Evolutionary conservation across 2,888 invertebrate species (phyloP), one percentile per base, ranked within the genome.

Genomic region (Ephialtes manifestator): DNA sequence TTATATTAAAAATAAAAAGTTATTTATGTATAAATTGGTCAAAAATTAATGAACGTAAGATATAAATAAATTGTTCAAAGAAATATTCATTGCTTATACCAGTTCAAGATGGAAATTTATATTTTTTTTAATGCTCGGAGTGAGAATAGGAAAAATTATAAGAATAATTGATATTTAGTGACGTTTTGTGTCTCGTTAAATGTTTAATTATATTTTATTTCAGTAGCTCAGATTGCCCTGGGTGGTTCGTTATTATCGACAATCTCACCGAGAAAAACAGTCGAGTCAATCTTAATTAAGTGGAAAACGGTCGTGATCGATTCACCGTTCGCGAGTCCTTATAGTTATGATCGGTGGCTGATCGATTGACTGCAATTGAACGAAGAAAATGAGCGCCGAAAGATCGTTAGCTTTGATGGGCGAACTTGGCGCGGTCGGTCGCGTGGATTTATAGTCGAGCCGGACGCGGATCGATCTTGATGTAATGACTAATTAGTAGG

Each of bases 381-480:
- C 70, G 70, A 60, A 35, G 72, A 39, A 84, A 77, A 84, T 65
- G 60, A 60, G 53, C 51, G 51, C 55, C 81, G 70, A 79, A 81
- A 79, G 84, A 79, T 85, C 84, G 75, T 85, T 85, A 81, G 84
- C 74, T 72, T 70, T 84, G 81, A 84, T 74, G 77, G 58, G 67
- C 74, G 67, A 81, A 78, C 74, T 70, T 74, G 72, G 68, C 43
- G 55, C 46, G 60, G 28, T n/a, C 63, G 31, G 31, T 51, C 78
- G 81, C 63, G 65, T 78, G 78, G 84, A 85, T 85, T 85, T 81
- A 85, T 85, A 55, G 78, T 79, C 31, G 78, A 31, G 31, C 39
- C 18, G 31, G 39, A 65, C 65, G 53, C 18, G 46, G 60, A 20
- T 35, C 63, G 31, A 70, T 75, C 51, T 28, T 28, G 18, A 43